Base-by-base conservation (phyloP, 2,797 vertebrate species). In the Botia almorhae region DNA sequence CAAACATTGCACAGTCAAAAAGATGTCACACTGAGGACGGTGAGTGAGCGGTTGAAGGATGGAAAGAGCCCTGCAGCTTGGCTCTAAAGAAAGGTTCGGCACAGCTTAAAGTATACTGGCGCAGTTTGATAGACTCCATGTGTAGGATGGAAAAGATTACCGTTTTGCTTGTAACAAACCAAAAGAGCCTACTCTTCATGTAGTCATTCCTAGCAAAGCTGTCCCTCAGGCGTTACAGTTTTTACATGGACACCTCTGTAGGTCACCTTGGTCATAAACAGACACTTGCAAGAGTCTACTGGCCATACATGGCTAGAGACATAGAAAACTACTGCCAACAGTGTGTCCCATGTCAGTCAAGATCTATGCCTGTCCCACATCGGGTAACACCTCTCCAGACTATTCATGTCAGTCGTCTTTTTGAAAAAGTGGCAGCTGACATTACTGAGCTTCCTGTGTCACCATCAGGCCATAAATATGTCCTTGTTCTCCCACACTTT, bases 361-460 rank as follows among this genome's bases (percentile, higher is more conserved):
- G 46, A 53, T 75, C 23, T n/a, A 65, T 65, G 74, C 26, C 61
- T 14, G 61, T 36, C 1, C 56, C 69, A 19, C 17, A 53, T 1
- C 8, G 21, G 6, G 8, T 64, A 53, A 23, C 26, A 51, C 26
- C 76, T 0, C 43, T 64, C 0, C 29, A 79, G 58, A 55, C 48
- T 21, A 19, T 76, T 21, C 23, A 51, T 64, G 77, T n/a, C 7
- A 56, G 3, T 51, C 3, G 4, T 33, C 46, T 10, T 21, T 79
- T 79, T 46, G 3, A 55, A 64, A 71, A 64, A 10, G n/a, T 79
- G 68, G 21, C 39, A 63, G 60, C 19, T 12, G 67, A 63, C n/a
- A 79, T 70, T 33, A 78, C 76, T 0, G 76, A 79, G 58, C 46
- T 53, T 16, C 77, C 58, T 70, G 29, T 71, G 26, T 21, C 56